Evolutionary conservation across 2,797 vertebrate species (phyloP).

Genomic region (Enteromius anoplus): DNA sequence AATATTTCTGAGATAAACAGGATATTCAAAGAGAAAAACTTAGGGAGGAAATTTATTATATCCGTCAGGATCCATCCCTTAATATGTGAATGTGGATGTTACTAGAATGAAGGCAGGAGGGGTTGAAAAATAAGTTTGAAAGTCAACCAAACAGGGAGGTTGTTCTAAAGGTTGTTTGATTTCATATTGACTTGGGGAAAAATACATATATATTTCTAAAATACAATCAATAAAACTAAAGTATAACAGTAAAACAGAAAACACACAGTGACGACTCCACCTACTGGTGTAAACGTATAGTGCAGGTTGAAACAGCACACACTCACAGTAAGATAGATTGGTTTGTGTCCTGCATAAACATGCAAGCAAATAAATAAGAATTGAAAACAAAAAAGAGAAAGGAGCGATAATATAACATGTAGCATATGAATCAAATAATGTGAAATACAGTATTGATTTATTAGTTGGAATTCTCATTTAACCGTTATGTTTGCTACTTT

Average conservation of each 20-base stretch:
- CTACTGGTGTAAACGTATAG: conserved; percentile 44
- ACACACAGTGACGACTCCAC: conserved; percentile 39
- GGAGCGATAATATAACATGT: not conserved
- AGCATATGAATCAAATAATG: not conserved
- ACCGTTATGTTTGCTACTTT: not conserved
- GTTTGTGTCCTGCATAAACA: not conserved
- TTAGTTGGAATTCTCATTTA: not conserved
- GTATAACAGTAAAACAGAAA: not conserved
- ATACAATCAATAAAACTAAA: not conserved
- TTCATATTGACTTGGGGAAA: not conserved
- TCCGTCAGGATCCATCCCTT: not conserved
- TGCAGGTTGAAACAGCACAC: conserved; percentile 16
- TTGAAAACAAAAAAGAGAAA: not conserved
- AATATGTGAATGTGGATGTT: not conserved
- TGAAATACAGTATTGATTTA: conserved; percentile 8
- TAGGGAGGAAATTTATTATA: not conserved
- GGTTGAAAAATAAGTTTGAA: not conserved
- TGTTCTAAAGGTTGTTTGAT: not conserved
- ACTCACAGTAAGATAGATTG: conserved; percentile 19
- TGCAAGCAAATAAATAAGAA: not conserved
- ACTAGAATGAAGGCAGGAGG: not conserved
- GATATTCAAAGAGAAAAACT: not conserved
- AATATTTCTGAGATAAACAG: not conserved
- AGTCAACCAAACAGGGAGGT: not conserved
- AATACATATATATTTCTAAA: not conserved